These are phyloP conservation scores for Plodia interpunctella DNA, from an alignment of 1,140 invertebrate genomes.

Conservation along the genomic window DNA sequence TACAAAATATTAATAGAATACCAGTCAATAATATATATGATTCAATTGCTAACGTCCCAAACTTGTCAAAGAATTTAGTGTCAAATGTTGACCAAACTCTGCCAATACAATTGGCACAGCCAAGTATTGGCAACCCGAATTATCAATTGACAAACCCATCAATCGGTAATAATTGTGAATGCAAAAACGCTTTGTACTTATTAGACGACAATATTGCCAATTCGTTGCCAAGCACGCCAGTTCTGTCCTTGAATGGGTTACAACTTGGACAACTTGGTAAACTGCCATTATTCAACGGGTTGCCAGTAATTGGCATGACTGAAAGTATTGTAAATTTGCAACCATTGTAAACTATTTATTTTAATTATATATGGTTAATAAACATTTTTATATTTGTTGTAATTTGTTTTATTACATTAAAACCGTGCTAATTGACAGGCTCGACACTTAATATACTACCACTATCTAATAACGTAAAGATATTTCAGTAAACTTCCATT, in stretches of 20 bases:
- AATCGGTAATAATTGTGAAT: constrained; percentile 11
- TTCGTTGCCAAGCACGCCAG: constrained; percentile 8
- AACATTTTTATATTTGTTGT: constrained; percentile 6
- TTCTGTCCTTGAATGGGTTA: constrained; percentile 7
- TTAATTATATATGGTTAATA: neutral
- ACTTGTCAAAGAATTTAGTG: neutral
- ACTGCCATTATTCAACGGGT: constrained; percentile 24
- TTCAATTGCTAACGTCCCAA: neutral
- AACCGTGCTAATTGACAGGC: no score
- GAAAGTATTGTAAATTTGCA: constrained; percentile 19
- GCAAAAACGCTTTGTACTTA: constrained; percentile 1
- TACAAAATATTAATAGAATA: neutral
- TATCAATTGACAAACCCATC: neutral
- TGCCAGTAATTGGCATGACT: constrained; percentile 23
- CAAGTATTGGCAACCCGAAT: neutral
- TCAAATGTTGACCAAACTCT: neutral
- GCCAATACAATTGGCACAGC: neutral
- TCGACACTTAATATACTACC: no score
- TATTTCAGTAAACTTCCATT: no score
- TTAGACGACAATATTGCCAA: constrained; percentile 9
- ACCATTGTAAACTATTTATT: constrained; percentile 6
- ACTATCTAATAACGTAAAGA: no score
- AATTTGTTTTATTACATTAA: constrained; percentile 1
- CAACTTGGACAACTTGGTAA: constrained; percentile 15
- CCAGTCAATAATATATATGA: constrained; percentile 7